Base-by-base conservation (phyloP, 1,140 invertebrate genomes). In the Dolichoris vasculosae region DNA sequence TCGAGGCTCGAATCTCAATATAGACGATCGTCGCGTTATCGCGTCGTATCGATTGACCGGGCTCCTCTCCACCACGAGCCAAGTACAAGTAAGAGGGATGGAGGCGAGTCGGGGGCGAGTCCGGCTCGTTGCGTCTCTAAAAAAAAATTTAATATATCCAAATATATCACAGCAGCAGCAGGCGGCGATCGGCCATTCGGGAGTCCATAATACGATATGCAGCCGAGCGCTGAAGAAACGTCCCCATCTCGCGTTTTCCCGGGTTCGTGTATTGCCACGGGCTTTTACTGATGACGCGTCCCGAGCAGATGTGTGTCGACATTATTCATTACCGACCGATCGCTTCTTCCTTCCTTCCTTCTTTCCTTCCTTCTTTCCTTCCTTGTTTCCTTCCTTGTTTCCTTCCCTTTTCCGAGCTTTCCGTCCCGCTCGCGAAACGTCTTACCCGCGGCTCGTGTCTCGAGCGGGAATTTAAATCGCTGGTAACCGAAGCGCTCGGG, bases 71-170 rank as follows among this genome's bases (percentile, higher is more conserved):
- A 38, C 38, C 0, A 23, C 9, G 35, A 40, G 69, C 35, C 38
- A 43, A 43, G 69, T 73, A 43, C 38, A 43, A 73, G 59, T 1
- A 32, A 67, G n/a, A 75, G 51, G 32, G 43, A 81, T 38, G 51
- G 20, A 30, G 35, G 3, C 35, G 6, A 7, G 77, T 20, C 51
- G 23, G 23, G 15, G 35, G 55, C 76, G 77, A 13, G 55, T 59
- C 55, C 26, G 55, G 23, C 23, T n/a, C n/a, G 7, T 59, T 26
- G 23, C 55, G 55, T 59, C 55, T 30, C 48, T 8, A 79, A 87
- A 92, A 92, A 91, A 93, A 93, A 93, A 92, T 93, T 92, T 93
- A 93, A 93, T 93, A 93, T 92, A 93, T 93, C 92, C 91, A 93
- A 92, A 93, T 93, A 93, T 93, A 93, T 93, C 91, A 92, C 90